Base-by-base conservation (phyloP, 2,113 vertebrate species). In the Stercorarius parasiticus region DNA sequence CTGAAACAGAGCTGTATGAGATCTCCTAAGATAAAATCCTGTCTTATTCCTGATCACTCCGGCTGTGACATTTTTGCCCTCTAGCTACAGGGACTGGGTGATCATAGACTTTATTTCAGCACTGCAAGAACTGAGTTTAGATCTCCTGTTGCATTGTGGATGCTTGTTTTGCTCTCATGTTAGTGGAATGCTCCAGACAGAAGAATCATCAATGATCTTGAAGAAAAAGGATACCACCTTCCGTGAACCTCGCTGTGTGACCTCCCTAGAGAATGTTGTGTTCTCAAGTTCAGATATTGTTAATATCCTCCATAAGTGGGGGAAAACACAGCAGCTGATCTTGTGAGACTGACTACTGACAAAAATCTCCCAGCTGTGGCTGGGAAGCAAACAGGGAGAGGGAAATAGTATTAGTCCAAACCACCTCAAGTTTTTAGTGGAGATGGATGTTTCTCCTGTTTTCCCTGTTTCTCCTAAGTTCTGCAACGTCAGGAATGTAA, bases 61-160 rank as follows among this genome's bases (percentile, higher is more conserved):
- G 67, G 23, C 56, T 85, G 66, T 87, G 89, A 95, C 89, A 76
- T 77, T 87, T 89, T 70, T 93, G 82, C 87, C 94, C 78, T 95
- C 32, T 55, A 88, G 74, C 84, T 82, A 13, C 84, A 73, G 58
- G 86, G 45, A 43, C 32, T 36, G 71, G 86, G 89, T 94, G 84
- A 82, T 94, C 88, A 90, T 6, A 89, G 69, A 8, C 73, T 95
- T 93, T 23, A 47, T 88, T 94, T 66, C 78, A 65, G 61, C 78
- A 22, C 86, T 59, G 71, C 72, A 76, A 76, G 64, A 61, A 26
- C 34, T 8, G 66, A 65, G 81, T 92, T 95, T 52, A 93, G 43
- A 15, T 82, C 83, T 89, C 80, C 70, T 80, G 73, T 14, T 67
- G 65, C 65, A 91, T 8, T 73, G 66, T n/a, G 69, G 65, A 38